Conservation (phyloP, 2,797 vertebrate genomes). For the Erithacus rubecula region DNA sequence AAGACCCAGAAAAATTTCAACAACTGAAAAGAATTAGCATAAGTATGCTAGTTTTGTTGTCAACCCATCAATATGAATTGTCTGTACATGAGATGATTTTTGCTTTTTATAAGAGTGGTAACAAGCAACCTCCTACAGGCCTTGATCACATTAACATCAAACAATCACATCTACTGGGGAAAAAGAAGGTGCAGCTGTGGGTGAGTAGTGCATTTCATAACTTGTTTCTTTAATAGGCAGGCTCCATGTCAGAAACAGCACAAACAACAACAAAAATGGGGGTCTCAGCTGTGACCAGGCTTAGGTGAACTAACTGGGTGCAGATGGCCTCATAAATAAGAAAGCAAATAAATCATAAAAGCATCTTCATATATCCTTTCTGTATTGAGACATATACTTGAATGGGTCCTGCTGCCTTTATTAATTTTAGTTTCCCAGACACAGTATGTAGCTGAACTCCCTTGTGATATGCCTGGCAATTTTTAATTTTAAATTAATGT, state of each 20-base stretch:
- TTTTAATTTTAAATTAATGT: slow-evolving; percentile 17
- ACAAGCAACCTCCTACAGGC: neutral
- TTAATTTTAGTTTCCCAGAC: neutral
- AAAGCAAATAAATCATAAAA: slow-evolving; percentile 4
- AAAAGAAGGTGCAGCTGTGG: neutral
- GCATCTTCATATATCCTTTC: neutral
- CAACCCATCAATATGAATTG: neutral
- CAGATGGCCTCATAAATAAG: slow-evolving; percentile 37
- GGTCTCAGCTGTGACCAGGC: neutral
- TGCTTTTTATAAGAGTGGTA: neutral
- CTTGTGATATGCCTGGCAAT: neutral
- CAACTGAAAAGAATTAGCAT: neutral
- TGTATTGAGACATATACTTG: neutral
- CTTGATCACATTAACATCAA: slow-evolving; percentile 7
- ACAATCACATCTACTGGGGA: neutral
- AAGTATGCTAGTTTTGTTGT: neutral
- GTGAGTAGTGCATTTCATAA: neutral
- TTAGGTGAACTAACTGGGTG: neutral
- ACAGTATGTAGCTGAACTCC: neutral
- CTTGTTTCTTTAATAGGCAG: neutral
- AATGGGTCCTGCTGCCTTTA: neutral
- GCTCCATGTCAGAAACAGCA: neutral
- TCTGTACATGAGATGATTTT: neutral
- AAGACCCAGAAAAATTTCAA: neutral
- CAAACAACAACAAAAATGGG: neutral